Evolutionary conservation across 2,888 invertebrate species (phyloP).

Genomic region (Junonia oenone): DNA sequence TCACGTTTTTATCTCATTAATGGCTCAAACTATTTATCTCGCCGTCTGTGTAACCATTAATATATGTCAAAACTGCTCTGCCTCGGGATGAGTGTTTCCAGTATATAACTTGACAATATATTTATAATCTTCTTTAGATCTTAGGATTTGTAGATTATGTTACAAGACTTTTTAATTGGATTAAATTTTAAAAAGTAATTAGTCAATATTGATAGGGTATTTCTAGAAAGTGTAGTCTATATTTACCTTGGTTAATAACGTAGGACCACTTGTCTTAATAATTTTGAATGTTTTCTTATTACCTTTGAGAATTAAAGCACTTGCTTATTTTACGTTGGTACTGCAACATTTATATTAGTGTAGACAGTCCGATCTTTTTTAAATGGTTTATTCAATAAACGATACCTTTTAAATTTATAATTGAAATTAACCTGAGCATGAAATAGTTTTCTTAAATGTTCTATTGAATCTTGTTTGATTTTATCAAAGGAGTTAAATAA

Average conservation of each 20-base stretch:
- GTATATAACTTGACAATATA: background rate
- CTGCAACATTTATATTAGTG: background rate
- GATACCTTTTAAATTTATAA: background rate
- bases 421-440: background rate
- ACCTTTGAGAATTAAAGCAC: no score
- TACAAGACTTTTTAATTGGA: no score
- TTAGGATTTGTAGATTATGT: background rate
- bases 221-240: no score
- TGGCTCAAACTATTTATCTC: conserved; percentile 64
- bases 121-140: background rate
- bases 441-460: background rate
- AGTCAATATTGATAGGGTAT: no score
- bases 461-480: background rate
- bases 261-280: no score
- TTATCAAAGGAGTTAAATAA: background rate
- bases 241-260: no score
- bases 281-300: no score
- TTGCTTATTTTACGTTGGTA: background rate
- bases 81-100: conserved; percentile 3
- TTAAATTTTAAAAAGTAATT: no score
- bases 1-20: conserved; percentile 73
- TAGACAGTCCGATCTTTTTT: background rate
- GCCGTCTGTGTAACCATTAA: conserved; percentile 61
- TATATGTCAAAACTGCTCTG: conserved; percentile 54
- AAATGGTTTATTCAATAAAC: background rate